These are phyloP conservation scores for Narcine bancroftii DNA, from an alignment of 2,113 vertebrate genomes.

Conservation along the genomic window DNA sequence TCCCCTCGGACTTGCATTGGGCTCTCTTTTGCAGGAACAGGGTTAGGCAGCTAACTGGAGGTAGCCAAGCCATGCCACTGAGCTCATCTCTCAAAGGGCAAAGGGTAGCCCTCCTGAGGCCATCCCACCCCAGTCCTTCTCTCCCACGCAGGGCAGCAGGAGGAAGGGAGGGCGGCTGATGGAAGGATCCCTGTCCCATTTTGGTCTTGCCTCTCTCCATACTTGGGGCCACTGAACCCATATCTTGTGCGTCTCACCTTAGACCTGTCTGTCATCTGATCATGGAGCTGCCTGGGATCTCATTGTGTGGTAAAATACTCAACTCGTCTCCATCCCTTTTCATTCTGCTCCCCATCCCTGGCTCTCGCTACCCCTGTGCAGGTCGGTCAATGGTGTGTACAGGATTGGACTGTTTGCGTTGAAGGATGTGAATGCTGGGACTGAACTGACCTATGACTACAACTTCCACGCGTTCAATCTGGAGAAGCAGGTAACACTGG, in stretches of 20 bases:
- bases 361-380: conserved; percentile 44
- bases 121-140: background rate
- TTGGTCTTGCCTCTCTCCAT: background rate
- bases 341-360: background rate
- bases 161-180: too few species aligned
- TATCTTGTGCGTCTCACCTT: background rate
- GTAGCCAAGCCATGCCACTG: background rate
- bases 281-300: background rate
- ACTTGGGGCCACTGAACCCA: background rate
- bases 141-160: too few species aligned
- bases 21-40: too few species aligned
- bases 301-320: background rate
- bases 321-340: background rate
- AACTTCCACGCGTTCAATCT: conserved; percentile 98
- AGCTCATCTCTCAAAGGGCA: background rate
- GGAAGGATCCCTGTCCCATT: background rate
- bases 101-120: background rate
- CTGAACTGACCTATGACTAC: conserved; percentile 94
- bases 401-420: conserved; percentile 90
- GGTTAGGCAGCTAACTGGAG: too few species aligned
- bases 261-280: too few species aligned
- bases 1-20: background rate
- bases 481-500: conserved; percentile 78
- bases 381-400: conserved; percentile 96
- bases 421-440: conserved; percentile 83